These are phyloP conservation scores for Lates calcarifer DNA, from an alignment of 2,113 vertebrate species.

Conservation along the genomic window DNA sequence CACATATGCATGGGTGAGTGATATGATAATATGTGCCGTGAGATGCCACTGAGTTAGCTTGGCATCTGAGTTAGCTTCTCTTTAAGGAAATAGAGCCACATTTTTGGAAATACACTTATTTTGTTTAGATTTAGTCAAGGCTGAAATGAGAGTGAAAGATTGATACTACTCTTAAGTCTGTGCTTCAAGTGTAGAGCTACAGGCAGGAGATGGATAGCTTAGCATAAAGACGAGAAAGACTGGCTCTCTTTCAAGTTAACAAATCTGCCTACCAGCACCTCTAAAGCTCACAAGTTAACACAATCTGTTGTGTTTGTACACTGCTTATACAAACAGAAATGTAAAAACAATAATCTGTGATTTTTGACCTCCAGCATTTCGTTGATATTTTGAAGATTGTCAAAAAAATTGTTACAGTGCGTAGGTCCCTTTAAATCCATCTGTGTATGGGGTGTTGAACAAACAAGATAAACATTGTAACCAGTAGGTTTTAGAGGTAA, in stretches of 20 bases:
- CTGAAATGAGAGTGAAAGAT: neutral
- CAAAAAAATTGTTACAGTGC: too few species aligned
- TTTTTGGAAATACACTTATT: neutral
- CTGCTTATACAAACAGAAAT: too few species aligned
- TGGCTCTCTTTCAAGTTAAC: neutral
- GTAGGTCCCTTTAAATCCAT: too few species aligned
- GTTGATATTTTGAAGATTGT: too few species aligned
- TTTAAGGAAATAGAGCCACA: neutral
- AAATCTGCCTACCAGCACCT: neutral
- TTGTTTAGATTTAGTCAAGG: neutral
- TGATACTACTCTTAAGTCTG: neutral
- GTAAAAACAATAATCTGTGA: too few species aligned
- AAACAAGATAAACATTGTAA: too few species aligned
- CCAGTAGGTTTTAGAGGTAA: too few species aligned
- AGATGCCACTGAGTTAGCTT: slow-evolving; percentile 10
- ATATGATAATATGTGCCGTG: neutral
- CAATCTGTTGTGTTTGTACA: too few species aligned
- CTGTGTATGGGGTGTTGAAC: too few species aligned
- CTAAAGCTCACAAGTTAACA: too few species aligned
- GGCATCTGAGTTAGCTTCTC: too few species aligned
- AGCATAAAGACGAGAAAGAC: neutral
- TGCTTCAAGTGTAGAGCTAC: neutral
- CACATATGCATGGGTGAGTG: neutral
- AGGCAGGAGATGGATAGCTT: neutral
- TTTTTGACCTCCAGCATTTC: too few species aligned